Conservation (phyloP, 1,140 invertebrate species). For the Drosophila lowei region DNA sequence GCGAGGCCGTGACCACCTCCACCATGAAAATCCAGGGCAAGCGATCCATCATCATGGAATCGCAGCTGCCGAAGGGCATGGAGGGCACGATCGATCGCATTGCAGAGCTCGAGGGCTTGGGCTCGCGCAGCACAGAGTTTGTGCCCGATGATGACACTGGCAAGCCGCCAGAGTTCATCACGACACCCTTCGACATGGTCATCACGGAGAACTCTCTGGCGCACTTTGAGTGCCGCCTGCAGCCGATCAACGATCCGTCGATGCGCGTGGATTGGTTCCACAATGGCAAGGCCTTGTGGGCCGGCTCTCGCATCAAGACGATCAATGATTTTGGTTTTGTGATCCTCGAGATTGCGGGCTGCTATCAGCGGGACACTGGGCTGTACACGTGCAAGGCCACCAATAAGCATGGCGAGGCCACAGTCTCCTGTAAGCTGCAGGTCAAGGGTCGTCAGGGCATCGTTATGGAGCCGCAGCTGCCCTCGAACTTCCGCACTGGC, state of each 20-base stretch:
- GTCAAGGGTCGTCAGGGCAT: slow-evolving; percentile 94
- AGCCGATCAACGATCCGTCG: slow-evolving; percentile 95
- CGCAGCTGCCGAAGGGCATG: slow-evolving; percentile 96
- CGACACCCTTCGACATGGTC: slow-evolving; percentile 92
- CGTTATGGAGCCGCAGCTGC: slow-evolving; percentile 94
- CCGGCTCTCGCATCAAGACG: slow-evolving; percentile 94
- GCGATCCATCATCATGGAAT: slow-evolving; percentile 95
- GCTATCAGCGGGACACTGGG: slow-evolving; percentile 94
- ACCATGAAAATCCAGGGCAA: slow-evolving; percentile 95
- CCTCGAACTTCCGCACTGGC: slow-evolving; percentile 92
- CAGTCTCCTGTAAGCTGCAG: slow-evolving; percentile 92
- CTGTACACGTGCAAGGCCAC: slow-evolving; percentile 96
- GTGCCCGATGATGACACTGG: slow-evolving; percentile 90
- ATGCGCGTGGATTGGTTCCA: slow-evolving; percentile 98
- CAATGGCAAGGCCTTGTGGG: slow-evolving; percentile 94
- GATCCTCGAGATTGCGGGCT: slow-evolving; percentile 94
- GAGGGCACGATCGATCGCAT: slow-evolving; percentile 96
- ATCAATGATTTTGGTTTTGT: slow-evolving; percentile 97
- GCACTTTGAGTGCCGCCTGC: slow-evolving; percentile 95
- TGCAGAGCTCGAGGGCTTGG: slow-evolving; percentile 94
- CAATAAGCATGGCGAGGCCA: slow-evolving; percentile 95
- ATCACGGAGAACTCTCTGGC: slow-evolving; percentile 95
- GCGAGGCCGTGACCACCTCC: slow-evolving; percentile 96
- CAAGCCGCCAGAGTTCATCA: slow-evolving; percentile 96
- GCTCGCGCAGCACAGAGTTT: slow-evolving; percentile 85